phyloP scores from a whole-genome alignment of 1,140 invertebrate genomes.

The Psilanteris sp. region DNA sequence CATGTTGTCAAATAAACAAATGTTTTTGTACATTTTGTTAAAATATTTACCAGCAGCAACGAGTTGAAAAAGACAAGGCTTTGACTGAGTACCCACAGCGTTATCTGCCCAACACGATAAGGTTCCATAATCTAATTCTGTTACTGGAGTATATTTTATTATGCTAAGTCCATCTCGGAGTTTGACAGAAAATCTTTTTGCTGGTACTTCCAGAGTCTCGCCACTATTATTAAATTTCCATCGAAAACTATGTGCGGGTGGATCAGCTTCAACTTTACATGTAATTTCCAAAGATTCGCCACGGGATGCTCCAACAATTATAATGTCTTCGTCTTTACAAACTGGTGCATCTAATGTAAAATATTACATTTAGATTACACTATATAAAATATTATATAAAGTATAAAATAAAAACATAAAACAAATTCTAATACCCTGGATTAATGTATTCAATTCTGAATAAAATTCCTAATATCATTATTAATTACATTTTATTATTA shows the following conservation, averaged over 20 bases:
- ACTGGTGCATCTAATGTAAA: slow-evolving; percentile 87
- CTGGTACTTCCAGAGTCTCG: slow-evolving; percentile 88
- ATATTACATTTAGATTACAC: background rate
- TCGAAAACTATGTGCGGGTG: slow-evolving; percentile 89
- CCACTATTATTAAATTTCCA: slow-evolving; percentile 96
- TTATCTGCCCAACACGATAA: slow-evolving; percentile 89
- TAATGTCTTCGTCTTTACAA: slow-evolving; percentile 86
- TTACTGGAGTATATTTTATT: slow-evolving; percentile 79
- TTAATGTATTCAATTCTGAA: no score
- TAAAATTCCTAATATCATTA: no score
- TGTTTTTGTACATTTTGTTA: slow-evolving; percentile 1
- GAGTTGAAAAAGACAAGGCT: slow-evolving; percentile 90
- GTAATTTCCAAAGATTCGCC: slow-evolving; percentile 90
- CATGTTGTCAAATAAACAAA: no score
- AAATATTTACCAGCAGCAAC: slow-evolving; percentile 84
- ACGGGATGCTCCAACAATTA: slow-evolving; percentile 90
- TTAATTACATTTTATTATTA: no score
- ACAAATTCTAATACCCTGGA: no score
- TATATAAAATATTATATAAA: background rate
- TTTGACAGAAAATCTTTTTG: slow-evolving; percentile 83
- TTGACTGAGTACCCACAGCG: slow-evolving; percentile 85
- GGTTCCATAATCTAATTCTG: slow-evolving; percentile 86
- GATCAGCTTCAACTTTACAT: slow-evolving; percentile 93
- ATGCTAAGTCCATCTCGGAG: slow-evolving; percentile 79
- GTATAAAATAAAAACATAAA: no score